Conservation (phyloP, 2,888 invertebrate species). For the Brenthis hecate region DNA sequence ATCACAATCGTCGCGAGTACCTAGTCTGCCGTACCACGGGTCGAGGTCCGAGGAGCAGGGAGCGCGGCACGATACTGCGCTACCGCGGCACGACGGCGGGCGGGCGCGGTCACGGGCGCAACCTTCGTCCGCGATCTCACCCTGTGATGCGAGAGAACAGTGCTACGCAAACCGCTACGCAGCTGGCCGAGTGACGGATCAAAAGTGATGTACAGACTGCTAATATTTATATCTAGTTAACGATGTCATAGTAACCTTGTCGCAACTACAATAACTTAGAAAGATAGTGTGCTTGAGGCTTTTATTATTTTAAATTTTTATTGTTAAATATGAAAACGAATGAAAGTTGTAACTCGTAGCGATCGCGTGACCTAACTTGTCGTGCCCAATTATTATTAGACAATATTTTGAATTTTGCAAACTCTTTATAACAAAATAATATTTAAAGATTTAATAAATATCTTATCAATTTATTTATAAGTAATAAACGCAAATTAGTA, state of each 20-base stretch:
- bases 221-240: conserved; percentile 36
- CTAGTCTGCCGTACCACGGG: conserved; percentile 42
- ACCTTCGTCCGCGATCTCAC: conserved; percentile 76
- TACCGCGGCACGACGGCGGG: conserved; percentile 58
- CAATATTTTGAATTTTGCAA: conserved; percentile 68
- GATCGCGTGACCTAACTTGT: conserved; percentile 67
- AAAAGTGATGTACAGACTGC: conserved; percentile 28
- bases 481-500: too few relatives aligned
- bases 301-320: conserved; percentile 4
- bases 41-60: conserved; percentile 70
- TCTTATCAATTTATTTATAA: too few relatives aligned
- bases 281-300: not conserved
- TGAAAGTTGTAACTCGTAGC: conserved; percentile 39
- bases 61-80: conserved; percentile 73
- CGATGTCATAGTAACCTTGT: conserved; percentile 30
- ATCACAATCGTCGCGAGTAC: conserved; percentile 57
- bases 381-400: conserved; percentile 70
- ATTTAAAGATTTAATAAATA: not conserved
- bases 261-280: conserved; percentile 1
- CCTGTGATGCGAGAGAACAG: conserved; percentile 61
- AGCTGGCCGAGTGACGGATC: conserved; percentile 43
- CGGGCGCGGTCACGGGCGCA: conserved; percentile 79
- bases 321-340: conserved; percentile 15
- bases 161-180: conserved; percentile 57
- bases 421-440: conserved; percentile 46